Base-by-base conservation (phyloP, 2,797 vertebrate species). In the Cirrhinus molitorella region DNA sequence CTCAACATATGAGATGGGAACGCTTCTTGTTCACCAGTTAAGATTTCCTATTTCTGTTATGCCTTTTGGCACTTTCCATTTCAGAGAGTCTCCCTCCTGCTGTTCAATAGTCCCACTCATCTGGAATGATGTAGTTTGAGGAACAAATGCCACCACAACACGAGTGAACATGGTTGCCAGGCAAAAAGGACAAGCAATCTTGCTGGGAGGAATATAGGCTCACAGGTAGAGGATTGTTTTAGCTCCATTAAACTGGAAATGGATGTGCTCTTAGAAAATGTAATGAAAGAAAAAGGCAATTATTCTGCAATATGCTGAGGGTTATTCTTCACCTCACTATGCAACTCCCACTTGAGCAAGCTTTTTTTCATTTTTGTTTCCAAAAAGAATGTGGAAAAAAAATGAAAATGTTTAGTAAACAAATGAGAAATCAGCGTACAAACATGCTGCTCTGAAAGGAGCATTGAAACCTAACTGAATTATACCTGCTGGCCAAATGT, bases 271-370 rank as follows among this genome's bases (percentile, higher is more conserved):
- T 67, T 49, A 70, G 72, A 81, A 63, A 76, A 53, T 49, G 72
- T 76, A 76, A 85, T 81, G 72, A 76, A 78, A 66, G 76, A 76
- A 76, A 77, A 81, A 81, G 78, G 63, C 66, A 76, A 83, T 81
- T 84, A 73, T 72, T 77, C 21, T 31, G 19, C 57, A 71, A 82
- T 47, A 71, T 71, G 43, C 55, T 82, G 31, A 71, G 75, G 43
- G 37, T 61, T 61, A 76, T 71, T 67, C 68, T 61, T 85, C 53
- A 53, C 66, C 25, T 74, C 83, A 75, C 57, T 31, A 25, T 73
- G 71, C 6, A 59, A 19, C 86, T 80, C 84, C 82, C 88, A 80
- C 89, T 89, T 85, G 57, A 67, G 83, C 84, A 85, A 88, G 81
- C 80, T 7, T 23, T 77, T 90, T 86, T 76, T 28, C 28, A 0